Base-by-base conservation (phyloP, 2,888 invertebrate species). In the Seira sanloemensis region DNA sequence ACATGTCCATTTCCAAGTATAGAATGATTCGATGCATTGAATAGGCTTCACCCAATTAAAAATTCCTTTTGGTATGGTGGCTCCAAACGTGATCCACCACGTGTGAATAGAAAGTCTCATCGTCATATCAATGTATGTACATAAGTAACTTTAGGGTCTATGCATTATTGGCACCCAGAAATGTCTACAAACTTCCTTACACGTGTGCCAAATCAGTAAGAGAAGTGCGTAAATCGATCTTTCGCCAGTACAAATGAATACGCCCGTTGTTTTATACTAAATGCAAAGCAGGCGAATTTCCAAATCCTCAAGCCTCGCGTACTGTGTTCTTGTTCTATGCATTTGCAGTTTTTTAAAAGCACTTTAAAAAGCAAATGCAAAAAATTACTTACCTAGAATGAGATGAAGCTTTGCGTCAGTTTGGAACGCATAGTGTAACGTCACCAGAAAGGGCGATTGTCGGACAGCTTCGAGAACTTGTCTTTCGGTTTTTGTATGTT, bases 361-460 rank as follows among this genome's bases (percentile, higher is more conserved):
- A 37, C n/a, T n/a, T n/a, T n/a, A 37, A 12, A 9, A 37, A 37
- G 37, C 37, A 37, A 37, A 37, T 9, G 37, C 37, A 12, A 37
- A 37, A 37, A 12, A 37, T n/a, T n/a, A 80, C 94, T 94, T 92
- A 98, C 98, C 98, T 91, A 99, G 94, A 90, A 99, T 97, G 89
- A 99, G 94, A 92, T 98, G 98, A 88, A 99, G 94, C 92, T 98
- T 98, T 76, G 97, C 95, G 90, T 98, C 97, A 7, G 98, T 98
- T 92, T 99, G 98, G 93, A 99, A 99, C 91, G 99, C 99, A 92
- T 99, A 99, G 92, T 98, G 97, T 88, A 99, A 94, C 54, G 97
- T 98, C 90, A 98, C 98, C 88, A 99, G 94, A 92, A 98, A 99
- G 75, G 98, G 98, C 90, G 97, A 96, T 91, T 97, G 96, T 88